These are phyloP conservation scores for Blennius ocellaris DNA, from an alignment of 2,113 vertebrate genomes.

Conservation along the genomic window DNA sequence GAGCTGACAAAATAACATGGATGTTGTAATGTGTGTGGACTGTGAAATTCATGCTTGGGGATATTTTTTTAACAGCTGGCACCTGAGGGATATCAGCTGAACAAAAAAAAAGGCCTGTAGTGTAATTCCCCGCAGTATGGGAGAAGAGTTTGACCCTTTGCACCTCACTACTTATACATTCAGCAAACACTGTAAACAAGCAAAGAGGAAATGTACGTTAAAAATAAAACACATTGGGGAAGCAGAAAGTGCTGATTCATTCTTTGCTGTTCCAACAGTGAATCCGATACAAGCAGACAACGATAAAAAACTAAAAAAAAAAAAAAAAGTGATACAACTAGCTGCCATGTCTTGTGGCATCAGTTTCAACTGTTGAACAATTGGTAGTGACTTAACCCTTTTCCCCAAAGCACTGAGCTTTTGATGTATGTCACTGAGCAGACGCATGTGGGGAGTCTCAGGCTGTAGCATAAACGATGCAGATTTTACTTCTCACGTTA, in stretches of 20 bases:
- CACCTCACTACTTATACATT: constrained; percentile 18
- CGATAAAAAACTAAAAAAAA: constrained; percentile 37
- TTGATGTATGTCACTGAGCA: constrained; percentile 31
- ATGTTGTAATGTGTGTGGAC: constrained; percentile 4
- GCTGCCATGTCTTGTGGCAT: constrained; percentile 34
- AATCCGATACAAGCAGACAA: constrained; percentile 38
- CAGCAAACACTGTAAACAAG: constrained; percentile 27
- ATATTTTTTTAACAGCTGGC: constrained; percentile 45
- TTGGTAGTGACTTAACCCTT: constrained; percentile 28
- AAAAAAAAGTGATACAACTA: constrained; percentile 39
- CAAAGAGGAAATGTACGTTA: not conserved
- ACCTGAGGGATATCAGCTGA: constrained; percentile 16
- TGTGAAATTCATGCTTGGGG: constrained; percentile 40
- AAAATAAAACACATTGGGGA: not conserved
- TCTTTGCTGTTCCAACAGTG: constrained; percentile 6
- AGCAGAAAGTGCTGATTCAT: constrained; percentile 33
- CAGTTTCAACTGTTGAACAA: constrained; percentile 45
- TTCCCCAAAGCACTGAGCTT: constrained; percentile 18
- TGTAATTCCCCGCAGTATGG: constrained; percentile 27
- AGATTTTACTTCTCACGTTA: constrained; percentile 10
- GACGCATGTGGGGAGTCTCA: constrained; percentile 4
- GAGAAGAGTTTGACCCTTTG: constrained; percentile 34
- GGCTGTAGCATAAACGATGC: constrained; percentile 18
- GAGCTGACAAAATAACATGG: constrained; percentile 51
- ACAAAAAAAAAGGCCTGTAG: constrained; percentile 19